Conservation (phyloP, 2,888 invertebrate species). For the Bursaphelenchus okinawaensis region DNA sequence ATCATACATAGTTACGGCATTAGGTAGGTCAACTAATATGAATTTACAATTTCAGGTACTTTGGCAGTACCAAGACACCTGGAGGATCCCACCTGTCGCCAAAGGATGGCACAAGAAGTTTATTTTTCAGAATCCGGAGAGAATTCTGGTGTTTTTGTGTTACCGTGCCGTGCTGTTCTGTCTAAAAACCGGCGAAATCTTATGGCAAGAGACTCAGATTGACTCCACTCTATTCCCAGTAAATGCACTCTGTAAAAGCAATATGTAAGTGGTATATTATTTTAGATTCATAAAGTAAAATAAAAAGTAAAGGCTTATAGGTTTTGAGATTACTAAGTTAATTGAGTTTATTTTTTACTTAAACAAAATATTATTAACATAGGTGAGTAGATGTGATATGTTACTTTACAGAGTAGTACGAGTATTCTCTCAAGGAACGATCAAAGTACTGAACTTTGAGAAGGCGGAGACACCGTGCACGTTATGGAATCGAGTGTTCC, state of each 20-base stretch:
- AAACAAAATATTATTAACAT: too few species aligned
- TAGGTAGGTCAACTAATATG: too few species aligned
- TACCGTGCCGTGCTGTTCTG: background rate
- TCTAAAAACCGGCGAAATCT: background rate
- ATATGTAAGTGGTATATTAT: background rate
- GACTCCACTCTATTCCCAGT: background rate
- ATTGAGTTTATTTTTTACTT: background rate
- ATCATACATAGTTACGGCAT: too few species aligned
- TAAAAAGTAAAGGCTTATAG: too few species aligned
- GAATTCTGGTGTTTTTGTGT: background rate
- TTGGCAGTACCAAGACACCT: background rate
- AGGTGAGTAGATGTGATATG: too few species aligned
- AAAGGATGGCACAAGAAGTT: background rate
- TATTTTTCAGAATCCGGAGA: background rate
- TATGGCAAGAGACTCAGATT: background rate
- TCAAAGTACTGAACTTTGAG: background rate
- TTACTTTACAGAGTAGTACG: background rate
- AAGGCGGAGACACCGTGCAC: too few species aligned
- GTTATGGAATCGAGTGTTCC: background rate
- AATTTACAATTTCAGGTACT: background rate
- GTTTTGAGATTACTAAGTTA: too few species aligned
- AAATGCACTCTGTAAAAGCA: background rate
- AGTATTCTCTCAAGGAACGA: background rate
- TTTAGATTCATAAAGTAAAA: too few species aligned
- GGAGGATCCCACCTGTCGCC: background rate